Evolutionary conservation across 2,888 invertebrate genomes (phyloP), one percentile per base, ranked within the genome.

Genomic region (Flexamia atlantica): DNA sequence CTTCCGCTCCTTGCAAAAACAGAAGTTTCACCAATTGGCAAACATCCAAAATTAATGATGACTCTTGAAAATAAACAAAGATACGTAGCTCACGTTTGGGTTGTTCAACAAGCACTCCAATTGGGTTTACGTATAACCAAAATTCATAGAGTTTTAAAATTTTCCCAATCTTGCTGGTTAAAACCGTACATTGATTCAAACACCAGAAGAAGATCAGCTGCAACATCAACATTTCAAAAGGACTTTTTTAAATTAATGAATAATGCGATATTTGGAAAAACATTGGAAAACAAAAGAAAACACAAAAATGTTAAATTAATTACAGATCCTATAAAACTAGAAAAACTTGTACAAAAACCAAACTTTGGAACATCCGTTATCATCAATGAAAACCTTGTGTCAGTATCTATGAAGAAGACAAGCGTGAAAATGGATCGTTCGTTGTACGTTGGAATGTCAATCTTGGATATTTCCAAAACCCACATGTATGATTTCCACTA

Each of bases 171-270:
- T 5, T 46, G 83, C 36, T 89, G 87, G 88, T 82, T 89, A 53
- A 87, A 88, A 83, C 83, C 85, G 32, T 88, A 88, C 85, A 86
- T 89, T 32, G 85, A 86, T 80, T 83, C 87, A 57, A 88, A 86
- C 70, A 85, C 84, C 28, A 32, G 25, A 70, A 25, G 25, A 79
- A 68, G 81, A 57, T 84, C 81, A 85, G 36, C 87, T 85, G 87
- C 89, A 4, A 87, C n/a, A 42, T 88, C 88, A 50, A 87, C 88
- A n/a, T 90, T 89, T 86, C 88, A 90, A 86, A 90, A 90, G 88
- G 60, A 60, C 42, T 81, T 64, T 32, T 81, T 64, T 68, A 81
- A 81, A 30, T 25, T 57, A 23, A 81, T 81, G 64, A 81, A 81
- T 25, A 81, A 81, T 68, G 36, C 81, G 4, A 42, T 81, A 14